phyloP scores from a whole-genome alignment of 37 sponge, comb jelly and placozoan genomes.

The Haliclona indistincta region DNA sequence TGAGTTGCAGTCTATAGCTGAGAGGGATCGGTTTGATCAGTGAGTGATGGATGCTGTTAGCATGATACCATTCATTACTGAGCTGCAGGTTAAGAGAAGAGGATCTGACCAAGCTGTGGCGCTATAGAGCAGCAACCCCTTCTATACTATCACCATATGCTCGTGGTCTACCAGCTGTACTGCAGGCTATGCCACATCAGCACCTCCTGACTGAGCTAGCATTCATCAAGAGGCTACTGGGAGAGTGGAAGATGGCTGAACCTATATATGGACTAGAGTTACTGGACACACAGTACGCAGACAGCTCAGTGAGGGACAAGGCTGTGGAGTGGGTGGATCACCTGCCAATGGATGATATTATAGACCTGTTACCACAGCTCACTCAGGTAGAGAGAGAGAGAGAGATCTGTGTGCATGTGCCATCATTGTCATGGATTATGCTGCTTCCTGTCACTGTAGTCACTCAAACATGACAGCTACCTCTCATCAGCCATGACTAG shows the following conservation, averaged over 20 bases:
- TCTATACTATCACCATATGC: slow-evolving; percentile 33
- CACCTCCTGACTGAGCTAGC: not conserved
- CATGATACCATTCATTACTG: not conserved
- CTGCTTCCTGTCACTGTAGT: not conserved
- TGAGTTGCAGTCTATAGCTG: not conserved
- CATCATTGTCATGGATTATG: not conserved
- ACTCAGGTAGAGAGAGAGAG: slow-evolving; percentile 39
- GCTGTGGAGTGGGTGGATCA: slow-evolving; percentile 45
- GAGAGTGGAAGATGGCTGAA: slow-evolving; percentile 34
- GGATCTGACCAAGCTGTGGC: slow-evolving; percentile 57
- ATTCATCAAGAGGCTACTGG: slow-evolving; percentile 18
- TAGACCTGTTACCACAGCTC: slow-evolving; percentile 69
- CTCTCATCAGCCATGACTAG: slow-evolving; percentile 34
- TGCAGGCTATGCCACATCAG: slow-evolving; percentile 44
- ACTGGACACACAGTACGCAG: slow-evolving; percentile 64
- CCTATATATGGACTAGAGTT: slow-evolving; percentile 60
- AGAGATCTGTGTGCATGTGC: slow-evolving; percentile 4
- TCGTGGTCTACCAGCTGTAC: slow-evolving; percentile 57
- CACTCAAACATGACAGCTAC: slow-evolving; percentile 45
- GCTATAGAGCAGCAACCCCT: slow-evolving; percentile 24
- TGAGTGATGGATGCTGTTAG: not conserved
- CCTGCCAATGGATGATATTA: slow-evolving; percentile 58
- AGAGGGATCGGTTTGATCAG: not conserved
- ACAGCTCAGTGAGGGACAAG: slow-evolving; percentile 41
- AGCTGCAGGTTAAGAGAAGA: slow-evolving; percentile 27